Conservation (phyloP, 1,140 invertebrate species). For the Drosophila chauvacae region DNA sequence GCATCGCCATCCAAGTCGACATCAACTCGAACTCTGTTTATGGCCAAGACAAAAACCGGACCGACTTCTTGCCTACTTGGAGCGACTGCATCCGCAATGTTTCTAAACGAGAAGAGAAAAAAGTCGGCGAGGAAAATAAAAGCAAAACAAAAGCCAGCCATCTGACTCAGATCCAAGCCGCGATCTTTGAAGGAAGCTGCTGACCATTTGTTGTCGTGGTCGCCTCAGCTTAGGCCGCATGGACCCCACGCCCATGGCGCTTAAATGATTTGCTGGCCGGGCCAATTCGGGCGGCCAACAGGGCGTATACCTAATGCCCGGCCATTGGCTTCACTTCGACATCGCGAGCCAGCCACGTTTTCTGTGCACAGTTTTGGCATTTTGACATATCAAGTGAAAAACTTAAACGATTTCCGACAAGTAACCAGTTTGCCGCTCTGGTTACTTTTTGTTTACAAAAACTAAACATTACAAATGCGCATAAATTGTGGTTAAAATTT, state of each 20-base stretch:
- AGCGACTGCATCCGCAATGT: constrained; percentile 76
- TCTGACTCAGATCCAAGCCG: constrained; percentile 33
- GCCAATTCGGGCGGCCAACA: constrained; percentile 59
- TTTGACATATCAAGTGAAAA: constrained; percentile 82
- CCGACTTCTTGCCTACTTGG: constrained; percentile 68
- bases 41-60: constrained; percentile 77
- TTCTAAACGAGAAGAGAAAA: constrained; percentile 65
- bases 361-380: constrained; percentile 69
- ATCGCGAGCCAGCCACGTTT: constrained; percentile 36
- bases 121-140: constrained; percentile 35
- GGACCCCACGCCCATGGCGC: constrained; percentile 66
- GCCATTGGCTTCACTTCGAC: constrained; percentile 33
- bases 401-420: constrained; percentile 77
- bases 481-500: constrained; percentile 63
- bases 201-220: constrained; percentile 53
- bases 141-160: constrained; percentile 24
- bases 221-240: constrained; percentile 32
- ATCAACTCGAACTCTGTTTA: constrained; percentile 70
- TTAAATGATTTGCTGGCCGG: constrained; percentile 72
- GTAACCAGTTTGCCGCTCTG: constrained; percentile 61
- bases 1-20: constrained; percentile 56
- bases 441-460: constrained; percentile 18
- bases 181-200: constrained; percentile 72
- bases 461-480: constrained; percentile 56
- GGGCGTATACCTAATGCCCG: constrained; percentile 67